phyloP scores from a whole-genome alignment of 2,888 invertebrate genomes.

The Thyatira batis region DNA sequence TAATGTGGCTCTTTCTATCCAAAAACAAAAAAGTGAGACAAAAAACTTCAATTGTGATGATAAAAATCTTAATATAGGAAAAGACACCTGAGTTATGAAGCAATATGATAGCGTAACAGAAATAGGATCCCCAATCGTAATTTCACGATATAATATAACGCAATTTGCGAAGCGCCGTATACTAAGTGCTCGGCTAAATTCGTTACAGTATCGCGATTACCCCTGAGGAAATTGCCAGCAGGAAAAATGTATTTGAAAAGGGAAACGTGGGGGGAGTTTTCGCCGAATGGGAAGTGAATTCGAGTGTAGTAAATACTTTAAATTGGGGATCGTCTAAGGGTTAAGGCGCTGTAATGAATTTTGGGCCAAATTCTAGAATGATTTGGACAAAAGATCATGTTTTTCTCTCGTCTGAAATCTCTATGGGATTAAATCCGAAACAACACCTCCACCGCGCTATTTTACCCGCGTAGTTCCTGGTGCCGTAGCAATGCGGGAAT shows the following conservation, averaged over 20 bases:
- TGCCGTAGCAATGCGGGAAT: too few species aligned
- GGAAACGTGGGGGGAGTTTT: not conserved
- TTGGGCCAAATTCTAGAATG: not conserved
- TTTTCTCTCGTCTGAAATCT: not conserved
- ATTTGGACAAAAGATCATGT: not conserved
- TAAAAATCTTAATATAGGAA: too few species aligned
- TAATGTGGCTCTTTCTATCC: too few species aligned
- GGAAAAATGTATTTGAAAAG: conserved; percentile 4
- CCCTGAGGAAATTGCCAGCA: conserved; percentile 8
- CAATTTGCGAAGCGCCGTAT: conserved; percentile 8
- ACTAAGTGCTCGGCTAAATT: conserved; percentile 18
- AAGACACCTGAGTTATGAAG: not conserved
- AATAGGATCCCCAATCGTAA: not conserved
- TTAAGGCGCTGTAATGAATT: not conserved
- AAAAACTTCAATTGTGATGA: not conserved
- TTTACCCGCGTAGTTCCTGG: too few species aligned
- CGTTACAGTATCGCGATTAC: conserved; percentile 19
- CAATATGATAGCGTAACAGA: not conserved
- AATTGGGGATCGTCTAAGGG: not conserved
- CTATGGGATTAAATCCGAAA: too few species aligned
- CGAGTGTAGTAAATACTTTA: not conserved
- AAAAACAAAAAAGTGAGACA: too few species aligned
- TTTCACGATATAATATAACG: conserved; percentile 3
- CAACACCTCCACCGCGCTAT: too few species aligned
- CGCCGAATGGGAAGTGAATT: not conserved